Percentiles rank a stretch among this genome's conserved stretches.
These are phyloP conservation scores for Muricea muricata DNA, from an alignment of 92 coral and sea anemone genomes.

Conservation along the genomic window DNA sequence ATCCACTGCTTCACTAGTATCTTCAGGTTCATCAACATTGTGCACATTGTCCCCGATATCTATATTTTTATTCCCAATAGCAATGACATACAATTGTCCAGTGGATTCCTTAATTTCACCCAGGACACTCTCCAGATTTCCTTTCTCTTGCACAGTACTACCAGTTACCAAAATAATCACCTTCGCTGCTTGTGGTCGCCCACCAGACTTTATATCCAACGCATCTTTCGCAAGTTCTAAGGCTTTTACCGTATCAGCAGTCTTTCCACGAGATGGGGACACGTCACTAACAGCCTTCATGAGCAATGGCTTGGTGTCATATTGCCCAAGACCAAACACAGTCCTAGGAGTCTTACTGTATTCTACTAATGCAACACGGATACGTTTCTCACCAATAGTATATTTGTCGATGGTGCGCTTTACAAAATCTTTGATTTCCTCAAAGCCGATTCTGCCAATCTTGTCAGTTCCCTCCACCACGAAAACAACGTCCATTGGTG, in stretches of 20 bases:
- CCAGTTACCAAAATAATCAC: constrained; percentile 70
- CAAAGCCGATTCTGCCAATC: constrained; percentile 59
- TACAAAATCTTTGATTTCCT: constrained; percentile 73
- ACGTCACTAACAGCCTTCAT: constrained; percentile 56
- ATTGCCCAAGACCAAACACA: constrained; percentile 51
- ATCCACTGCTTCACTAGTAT: constrained; percentile 22
- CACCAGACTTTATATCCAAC: constrained; percentile 48
- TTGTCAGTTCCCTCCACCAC: constrained; percentile 73
- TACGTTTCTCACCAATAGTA: constrained; percentile 46
- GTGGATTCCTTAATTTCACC: not conserved
- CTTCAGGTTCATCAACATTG: constrained; percentile 42
- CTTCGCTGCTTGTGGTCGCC: constrained; percentile 67
- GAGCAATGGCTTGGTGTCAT: constrained; percentile 59
- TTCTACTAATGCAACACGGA: constrained; percentile 63
- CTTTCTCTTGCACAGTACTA: constrained; percentile 29
- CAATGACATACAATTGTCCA: constrained; percentile 18
- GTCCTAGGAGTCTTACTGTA: constrained; percentile 55
- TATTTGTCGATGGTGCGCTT: constrained; percentile 65
- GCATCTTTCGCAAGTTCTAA: constrained; percentile 57
- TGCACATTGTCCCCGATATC: constrained; percentile 28
- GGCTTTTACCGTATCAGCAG: constrained; percentile 60
- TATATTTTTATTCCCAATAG: constrained; percentile 29
- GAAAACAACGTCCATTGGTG: constrained; percentile 71
- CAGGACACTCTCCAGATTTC: not conserved
- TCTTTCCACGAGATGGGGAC: constrained; percentile 62